Base-by-base conservation (phyloP, 2,888 invertebrate genomes). In the Pecten maximus region DNA sequence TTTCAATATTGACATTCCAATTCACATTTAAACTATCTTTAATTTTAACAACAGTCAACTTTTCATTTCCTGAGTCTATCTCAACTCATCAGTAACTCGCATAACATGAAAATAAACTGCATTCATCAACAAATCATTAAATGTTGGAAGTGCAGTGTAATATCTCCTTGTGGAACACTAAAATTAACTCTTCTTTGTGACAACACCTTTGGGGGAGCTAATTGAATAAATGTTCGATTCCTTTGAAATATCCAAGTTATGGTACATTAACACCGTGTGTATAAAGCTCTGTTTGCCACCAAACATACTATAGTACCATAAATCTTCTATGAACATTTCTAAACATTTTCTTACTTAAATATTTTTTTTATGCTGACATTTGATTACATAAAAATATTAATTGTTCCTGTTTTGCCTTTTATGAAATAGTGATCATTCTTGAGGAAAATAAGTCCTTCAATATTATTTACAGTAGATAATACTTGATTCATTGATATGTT, bases 111-210 rank as follows among this genome's bases (percentile, higher is more conserved):
- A 28, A 74, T 35, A 74, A 74, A 74, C 35, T 74, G 28, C 35
- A 74, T 74, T 35, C 74, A 10, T 74, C 35, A 74, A 74, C 74
- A 74, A 74, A 74, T 74, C 74, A 74, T 74, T 74, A 74, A 74
- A 74, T 74, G 35, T 74, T 35, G 28, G 35, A 74, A 74, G 28
- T 15, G 35, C 35, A 35, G 28, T 74, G 6, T 74, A 10, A 74
- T 74, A 28, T 28, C 23, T 74, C 74, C 74, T 3, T 35, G 4
- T 35, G 35, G 74, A 15, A 23, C 60, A 1, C 16, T 60, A 60
- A 74, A 23, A 74, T 15, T 74, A 74, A 74, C 35, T 6, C 23
- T 35, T 23, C 12, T 35, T 74, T 35, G 74, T 2, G 35, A 74
- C 35, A 35, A 74, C 74, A 35, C 35, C 74, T 74, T 35, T 12